Evolutionary conservation across 2,113 vertebrate genomes (phyloP).

Genomic region (Numida meleagris): DNA sequence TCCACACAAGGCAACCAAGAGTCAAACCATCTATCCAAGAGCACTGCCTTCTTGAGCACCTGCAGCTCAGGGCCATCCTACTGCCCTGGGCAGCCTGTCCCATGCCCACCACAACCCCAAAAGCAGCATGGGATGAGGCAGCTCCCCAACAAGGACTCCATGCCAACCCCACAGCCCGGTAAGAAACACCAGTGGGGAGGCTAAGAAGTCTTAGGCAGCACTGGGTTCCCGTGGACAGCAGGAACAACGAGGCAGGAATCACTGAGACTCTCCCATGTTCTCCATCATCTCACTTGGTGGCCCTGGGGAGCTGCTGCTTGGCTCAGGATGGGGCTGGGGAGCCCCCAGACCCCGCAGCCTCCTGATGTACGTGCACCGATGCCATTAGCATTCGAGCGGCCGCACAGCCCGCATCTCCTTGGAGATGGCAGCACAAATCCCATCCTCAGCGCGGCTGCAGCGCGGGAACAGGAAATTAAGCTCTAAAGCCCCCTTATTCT

Average conservation of each 20-base stretch:
- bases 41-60: not conserved
- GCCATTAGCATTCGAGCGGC: slow-evolving; percentile 47
- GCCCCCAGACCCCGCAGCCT: not conserved
- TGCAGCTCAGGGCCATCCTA: not conserved
- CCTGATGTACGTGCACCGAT: not conserved
- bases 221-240: not conserved
- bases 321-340: not conserved
- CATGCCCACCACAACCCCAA: not conserved
- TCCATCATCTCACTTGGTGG: not conserved
- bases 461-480: slow-evolving; percentile 67
- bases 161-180: not conserved
- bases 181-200: not conserved
- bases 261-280: not conserved
- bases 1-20: not conserved
- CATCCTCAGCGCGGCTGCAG: slow-evolving; percentile 7
- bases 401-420: slow-evolving; percentile 20
- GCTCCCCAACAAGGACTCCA: not conserved
- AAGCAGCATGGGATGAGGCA: not conserved
- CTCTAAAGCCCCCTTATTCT: slow-evolving; percentile 70
- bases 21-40: not conserved
- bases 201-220: not conserved
- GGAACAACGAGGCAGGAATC: not conserved
- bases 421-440: slow-evolving; percentile 64
- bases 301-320: not conserved
- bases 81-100: too few relatives aligned